Evolutionary conservation across 37 sponge, comb jelly and placozoan species (phyloP), one percentile per base, ranked within the genome.

Genomic region (Diacarnus erythraeanus): DNA sequence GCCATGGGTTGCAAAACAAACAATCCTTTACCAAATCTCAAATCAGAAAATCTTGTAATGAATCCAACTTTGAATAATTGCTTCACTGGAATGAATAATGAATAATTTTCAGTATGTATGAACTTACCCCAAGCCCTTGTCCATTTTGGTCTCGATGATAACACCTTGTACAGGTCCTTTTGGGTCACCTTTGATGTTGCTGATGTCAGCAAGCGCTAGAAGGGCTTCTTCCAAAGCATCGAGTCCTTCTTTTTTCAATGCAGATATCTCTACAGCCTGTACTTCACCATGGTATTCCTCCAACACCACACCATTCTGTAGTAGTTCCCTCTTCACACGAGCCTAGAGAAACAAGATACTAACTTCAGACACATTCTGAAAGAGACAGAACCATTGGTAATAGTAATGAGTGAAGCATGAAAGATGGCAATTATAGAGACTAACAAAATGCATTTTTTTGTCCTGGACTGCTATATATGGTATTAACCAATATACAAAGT

Each of bases 211-310:
- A 57, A 84, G 86, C 0, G 71, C 77, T 36, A 88, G 59, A 12
- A 94, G 65, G 29, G 95, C 92, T 56, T 94, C 95, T 43, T 83
- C 79, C 44, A 94, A 70, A 17, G 42, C 58, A 23, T 75, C 83
- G 47, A 94, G 57, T 42, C 87, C 87, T 1, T 33, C 73, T 1
- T 89, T 89, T 82, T 84, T 91, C 27, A 91, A 72, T 0, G 96
- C 98, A 22, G 98, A 98, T 42, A 98, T 86, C 40, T 90, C 72
- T 8, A 95, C 84, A 39, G 82, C 75, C 43, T 88, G 96, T 5
- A 92, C 83, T 0, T 98, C 91, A 25, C 98, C 98, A 15, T 91
- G 93, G 67, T 90, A 87, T 74, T 81, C 77, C 59, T 93, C 95
- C 73, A 93, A 59, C 72, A 93, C 89, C 4, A 98, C 70, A 0